These are phyloP conservation scores for Rhinolophus ferrumequinum DNA, from an alignment of 2,113 vertebrate species.

Conservation along the genomic window DNA sequence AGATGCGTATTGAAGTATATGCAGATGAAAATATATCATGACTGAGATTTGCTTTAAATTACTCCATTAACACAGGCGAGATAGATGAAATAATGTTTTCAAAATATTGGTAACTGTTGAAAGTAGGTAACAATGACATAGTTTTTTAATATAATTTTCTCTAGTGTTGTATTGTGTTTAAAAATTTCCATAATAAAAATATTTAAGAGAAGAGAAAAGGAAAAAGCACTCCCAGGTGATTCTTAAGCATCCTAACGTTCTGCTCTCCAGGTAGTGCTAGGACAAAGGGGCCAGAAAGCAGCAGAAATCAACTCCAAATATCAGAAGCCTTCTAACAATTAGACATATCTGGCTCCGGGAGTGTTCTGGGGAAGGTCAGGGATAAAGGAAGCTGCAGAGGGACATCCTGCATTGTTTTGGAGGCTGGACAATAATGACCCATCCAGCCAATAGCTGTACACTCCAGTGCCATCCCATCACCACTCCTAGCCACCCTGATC, in stretches of 20 bases:
- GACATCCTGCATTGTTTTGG: neutral
- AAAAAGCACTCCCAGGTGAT: neutral
- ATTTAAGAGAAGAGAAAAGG: neutral
- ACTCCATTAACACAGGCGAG: neutral
- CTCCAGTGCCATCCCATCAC: neutral
- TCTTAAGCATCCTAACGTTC: neutral
- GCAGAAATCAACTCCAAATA: neutral
- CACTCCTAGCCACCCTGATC: neutral
- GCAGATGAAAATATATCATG: neutral
- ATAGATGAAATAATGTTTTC: neutral
- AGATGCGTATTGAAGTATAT: neutral
- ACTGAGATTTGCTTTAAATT: neutral
- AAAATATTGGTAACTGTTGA: conserved; percentile 23
- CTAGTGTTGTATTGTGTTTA: neutral
- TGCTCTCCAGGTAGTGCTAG: neutral
- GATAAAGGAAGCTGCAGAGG: neutral
- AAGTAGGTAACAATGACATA: neutral
- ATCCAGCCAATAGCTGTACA: neutral
- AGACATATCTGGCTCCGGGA: neutral
- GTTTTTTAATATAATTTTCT: neutral
- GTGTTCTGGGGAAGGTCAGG: neutral
- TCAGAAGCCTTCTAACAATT: neutral
- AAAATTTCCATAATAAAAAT: conserved; percentile 6
- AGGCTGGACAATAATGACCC: too few relatives aligned
- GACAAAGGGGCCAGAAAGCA: neutral